Evolutionary conservation across 2,797 vertebrate genomes (phyloP), one percentile per base, ranked within the genome.

Genomic region (Pogonophryne albipinna): DNA sequence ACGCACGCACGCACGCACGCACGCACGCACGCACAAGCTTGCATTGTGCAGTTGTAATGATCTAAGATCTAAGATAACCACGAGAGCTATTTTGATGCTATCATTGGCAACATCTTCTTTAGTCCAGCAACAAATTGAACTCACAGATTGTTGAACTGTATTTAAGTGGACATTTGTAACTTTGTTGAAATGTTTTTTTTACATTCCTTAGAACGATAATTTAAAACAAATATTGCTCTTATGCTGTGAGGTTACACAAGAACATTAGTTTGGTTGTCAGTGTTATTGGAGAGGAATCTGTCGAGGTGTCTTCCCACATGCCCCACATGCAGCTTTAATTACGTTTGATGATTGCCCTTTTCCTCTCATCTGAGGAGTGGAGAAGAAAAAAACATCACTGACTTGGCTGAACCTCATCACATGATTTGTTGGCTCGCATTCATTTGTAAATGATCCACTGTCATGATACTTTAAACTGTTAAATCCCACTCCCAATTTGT

Each of bases 231-330:
- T 31, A 46, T 16, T 67, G 20, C 34, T 42, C 58, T 63, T 49
- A 20, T 17, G 13, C 34, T 70, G 15, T 51, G 51, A 38, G 31
- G 59, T 60, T 61, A 34, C 9, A 55, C 45, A 27, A 42, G 19
- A 66, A 63, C 70, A 78, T 78, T 82, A 72, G 79, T 86, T 89
- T 90, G 85, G 85, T 84, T 74, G 79, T 86, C 51, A 3, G 27
- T 61, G 62, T 76, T 56, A 27, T 77, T 41, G 59, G 57, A 80
- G 63, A 79, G 74, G 34, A 71, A 76, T 86, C 44, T 76, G 49
- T 55, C 42, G 0, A 52, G 55, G 68, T 74, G 51, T 78, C 69
- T 76, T 78, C 82, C 68, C 51, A 65, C 83, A 79, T 78, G 74
- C 75, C 80, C 87, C 38, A 80, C 59, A 89, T 80, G 42, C 58